Base-by-base conservation (phyloP, 2,113 vertebrate species). In the Machaerirhynchus nigripectus region DNA sequence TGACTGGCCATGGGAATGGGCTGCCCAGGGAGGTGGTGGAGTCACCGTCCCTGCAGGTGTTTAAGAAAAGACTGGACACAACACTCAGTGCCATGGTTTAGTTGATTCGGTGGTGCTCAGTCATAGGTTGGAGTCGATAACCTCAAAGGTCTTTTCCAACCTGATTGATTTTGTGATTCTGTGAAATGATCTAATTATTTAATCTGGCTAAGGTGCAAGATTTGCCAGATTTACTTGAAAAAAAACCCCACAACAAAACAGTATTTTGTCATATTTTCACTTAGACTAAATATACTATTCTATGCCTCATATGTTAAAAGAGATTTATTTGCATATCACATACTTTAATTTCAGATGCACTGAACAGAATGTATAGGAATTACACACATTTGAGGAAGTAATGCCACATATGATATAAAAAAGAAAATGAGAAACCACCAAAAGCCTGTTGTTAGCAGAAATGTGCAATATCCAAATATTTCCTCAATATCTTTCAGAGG, bases 341-440 rank as follows among this genome's bases (percentile, higher is more conserved):
- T 61, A 82, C 20, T 93, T 90, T 74, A 42, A 46, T 81, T 81
- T 96, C 63, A 59, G 42, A 67, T 61, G 26, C 30, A 63, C 10
- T 50, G 64, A 88, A 76, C 10, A 74, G 17, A 79, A 88, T 27
- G 5, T 53, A 42, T 75, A 85, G 44, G 75, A 88, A 71, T 87
- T 78, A 81, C 9, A 79, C 11, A 75, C 7, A 55, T 92, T 71
- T 61, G 63, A 91, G 47, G 17, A 69, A 91, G 49, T n/a, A 87
- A 53, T 61, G 67, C 5, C 7, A 11, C 7, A 61, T 39, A 47
- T 23, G 15, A 87, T 19, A 50, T 37, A 47, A 84, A 61, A 79
- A 37, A 3, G 7, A 17, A 60, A 18, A 13, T 14, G 9, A 35
- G 26, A 27, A 44, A 0, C 0, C 14, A 52, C 1, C 21, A 52